Percentiles rank a stretch among this genome's conserved stretches.
Conservation (phyloP, 1,140 invertebrate genomes). For the Philopotamus ludificatus region DNA sequence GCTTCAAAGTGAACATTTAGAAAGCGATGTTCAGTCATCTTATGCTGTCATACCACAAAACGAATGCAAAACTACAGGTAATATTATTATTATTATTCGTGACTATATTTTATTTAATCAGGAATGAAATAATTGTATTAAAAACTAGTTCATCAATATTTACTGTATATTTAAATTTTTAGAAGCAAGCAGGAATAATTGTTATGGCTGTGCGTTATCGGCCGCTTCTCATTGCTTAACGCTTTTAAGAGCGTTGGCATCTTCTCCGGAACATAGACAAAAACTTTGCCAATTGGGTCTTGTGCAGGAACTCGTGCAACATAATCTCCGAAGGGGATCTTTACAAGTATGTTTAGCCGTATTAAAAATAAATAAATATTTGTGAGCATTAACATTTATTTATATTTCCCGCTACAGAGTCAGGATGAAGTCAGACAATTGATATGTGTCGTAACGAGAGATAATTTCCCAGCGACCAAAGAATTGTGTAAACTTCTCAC, state of each 20-base stretch:
- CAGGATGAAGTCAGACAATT: slow-evolving; percentile 86
- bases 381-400: background rate
- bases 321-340: slow-evolving; percentile 81
- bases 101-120: too few relatives aligned
- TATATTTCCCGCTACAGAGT: slow-evolving; percentile 51
- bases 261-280: slow-evolving; percentile 73
- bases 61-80: slow-evolving; percentile 32
- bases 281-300: slow-evolving; percentile 83
- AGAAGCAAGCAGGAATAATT: slow-evolving; percentile 56
- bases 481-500: slow-evolving; percentile 81
- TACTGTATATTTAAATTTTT: slow-evolving; percentile 12
- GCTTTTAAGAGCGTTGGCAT: slow-evolving; percentile 85
- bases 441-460: slow-evolving; percentile 85
- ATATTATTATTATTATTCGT: too few relatives aligned
- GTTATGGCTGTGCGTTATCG: slow-evolving; percentile 82
- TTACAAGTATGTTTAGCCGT: slow-evolving; percentile 57
- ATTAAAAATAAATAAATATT: background rate
- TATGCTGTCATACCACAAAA: slow-evolving; percentile 52
- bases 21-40: slow-evolving; percentile 54
- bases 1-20: slow-evolving; percentile 63
- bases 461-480: slow-evolving; percentile 85
- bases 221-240: slow-evolving; percentile 94
- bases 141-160: background rate
- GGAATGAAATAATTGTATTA: background rate
- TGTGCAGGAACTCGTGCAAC: slow-evolving; percentile 85